Percentiles rank a stretch among this genome's conserved stretches.
Evolutionary conservation across 2,888 invertebrate genomes (phyloP).

Genomic region (Pandemis corylana): DNA sequence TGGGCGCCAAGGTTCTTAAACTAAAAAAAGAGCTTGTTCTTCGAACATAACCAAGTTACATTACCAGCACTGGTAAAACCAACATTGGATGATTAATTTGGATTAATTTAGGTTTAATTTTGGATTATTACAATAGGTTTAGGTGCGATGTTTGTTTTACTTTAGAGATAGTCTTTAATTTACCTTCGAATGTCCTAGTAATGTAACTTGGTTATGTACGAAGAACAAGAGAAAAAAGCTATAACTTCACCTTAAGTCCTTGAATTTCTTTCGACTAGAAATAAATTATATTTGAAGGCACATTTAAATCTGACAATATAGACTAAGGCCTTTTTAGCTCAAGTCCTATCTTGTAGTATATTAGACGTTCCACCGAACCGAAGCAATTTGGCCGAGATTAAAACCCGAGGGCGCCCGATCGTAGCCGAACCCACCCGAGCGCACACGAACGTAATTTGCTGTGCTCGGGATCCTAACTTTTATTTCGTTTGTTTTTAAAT

Average conservation of each 20-base stretch:
- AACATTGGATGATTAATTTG: no score
- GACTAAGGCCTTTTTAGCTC: slow-evolving; percentile 31
- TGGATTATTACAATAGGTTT: no score
- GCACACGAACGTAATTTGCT: slow-evolving; percentile 32
- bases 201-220: no score
- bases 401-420: slow-evolving; percentile 39
- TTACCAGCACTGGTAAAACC: no score
- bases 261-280: slow-evolving; percentile 13
- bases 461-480: slow-evolving; percentile 17
- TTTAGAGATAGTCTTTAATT: no score
- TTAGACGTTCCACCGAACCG: slow-evolving; percentile 41
- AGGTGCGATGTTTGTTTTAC: no score
- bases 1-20: no score
- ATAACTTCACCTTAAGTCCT: background rate
- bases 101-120: no score
- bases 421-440: slow-evolving; percentile 35
- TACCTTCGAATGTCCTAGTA: no score
- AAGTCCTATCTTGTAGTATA: slow-evolving; percentile 34
- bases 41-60: no score
- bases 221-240: no score
- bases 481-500: slow-evolving; percentile 31
- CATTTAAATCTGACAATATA: slow-evolving; percentile 36
- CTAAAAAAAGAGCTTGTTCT: no score
- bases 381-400: slow-evolving; percentile 48
- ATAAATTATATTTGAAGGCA: slow-evolving; percentile 31